Evolutionary conservation across 1,140 invertebrate genomes (phyloP).

Genomic region (Parapsyche elsis): DNA sequence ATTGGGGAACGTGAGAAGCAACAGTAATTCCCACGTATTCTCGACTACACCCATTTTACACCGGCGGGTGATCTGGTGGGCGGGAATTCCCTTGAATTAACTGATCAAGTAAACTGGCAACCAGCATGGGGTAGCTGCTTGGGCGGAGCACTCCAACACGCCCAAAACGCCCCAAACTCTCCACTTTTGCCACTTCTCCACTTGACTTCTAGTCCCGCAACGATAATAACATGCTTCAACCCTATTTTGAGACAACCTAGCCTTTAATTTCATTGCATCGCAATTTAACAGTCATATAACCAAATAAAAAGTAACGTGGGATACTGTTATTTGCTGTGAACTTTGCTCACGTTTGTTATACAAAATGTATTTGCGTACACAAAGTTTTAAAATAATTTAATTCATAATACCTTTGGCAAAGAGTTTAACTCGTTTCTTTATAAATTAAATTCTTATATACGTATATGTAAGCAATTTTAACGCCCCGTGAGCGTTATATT

Average conservation of each 20-base stretch:
- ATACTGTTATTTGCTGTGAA: not conserved
- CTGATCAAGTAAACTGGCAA: slow-evolving; percentile 30
- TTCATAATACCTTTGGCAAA: too few species aligned
- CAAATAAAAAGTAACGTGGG: not conserved
- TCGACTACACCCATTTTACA: not conserved
- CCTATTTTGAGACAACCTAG: too few species aligned
- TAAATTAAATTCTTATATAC: too few species aligned
- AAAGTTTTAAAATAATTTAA: too few species aligned
- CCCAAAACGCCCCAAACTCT: not conserved
- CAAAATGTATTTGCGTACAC: too few species aligned
- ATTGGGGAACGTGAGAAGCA: not conserved
- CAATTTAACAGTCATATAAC: not conserved
- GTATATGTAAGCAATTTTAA: too few species aligned
- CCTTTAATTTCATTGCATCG: not conserved
- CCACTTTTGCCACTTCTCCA: not conserved
- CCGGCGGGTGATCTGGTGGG: slow-evolving; percentile 2
- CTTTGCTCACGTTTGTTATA: too few species aligned
- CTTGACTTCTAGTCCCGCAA: not conserved
- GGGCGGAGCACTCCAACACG: not conserved
- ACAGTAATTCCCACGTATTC: not conserved
- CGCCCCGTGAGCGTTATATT: too few species aligned
- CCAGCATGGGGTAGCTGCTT: not conserved
- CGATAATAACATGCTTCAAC: too few species aligned
- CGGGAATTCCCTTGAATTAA: not conserved
- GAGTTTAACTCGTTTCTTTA: too few species aligned